These are phyloP conservation scores for Lepilemur septentrionalis DNA, from an alignment of 2,797 vertebrate genomes.

Conservation along the genomic window DNA sequence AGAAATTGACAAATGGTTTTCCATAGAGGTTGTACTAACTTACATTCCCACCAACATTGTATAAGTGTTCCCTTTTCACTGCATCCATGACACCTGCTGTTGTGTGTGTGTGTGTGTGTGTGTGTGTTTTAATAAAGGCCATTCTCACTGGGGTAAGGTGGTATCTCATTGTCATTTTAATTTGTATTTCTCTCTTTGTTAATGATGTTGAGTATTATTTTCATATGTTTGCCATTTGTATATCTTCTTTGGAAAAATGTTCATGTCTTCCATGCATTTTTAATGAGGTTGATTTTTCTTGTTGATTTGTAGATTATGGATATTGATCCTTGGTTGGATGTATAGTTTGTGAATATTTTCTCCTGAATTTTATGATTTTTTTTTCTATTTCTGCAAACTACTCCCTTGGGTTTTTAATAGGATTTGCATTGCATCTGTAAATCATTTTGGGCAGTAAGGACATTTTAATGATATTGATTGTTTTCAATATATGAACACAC, in stretches of 20 bases:
- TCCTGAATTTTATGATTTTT: background rate
- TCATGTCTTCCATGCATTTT: background rate
- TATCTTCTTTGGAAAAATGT: background rate
- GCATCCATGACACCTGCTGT: too few relatives aligned
- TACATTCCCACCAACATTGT: too few relatives aligned
- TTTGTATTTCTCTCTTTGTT: background rate
- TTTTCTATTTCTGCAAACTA: background rate
- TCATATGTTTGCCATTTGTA: background rate
- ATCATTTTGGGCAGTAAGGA: background rate
- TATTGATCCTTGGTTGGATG: too few relatives aligned
- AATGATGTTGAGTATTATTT: background rate
- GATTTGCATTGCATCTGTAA: background rate
- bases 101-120: too few relatives aligned
- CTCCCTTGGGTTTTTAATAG: background rate
- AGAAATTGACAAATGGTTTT: too few relatives aligned
- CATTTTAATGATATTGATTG: background rate
- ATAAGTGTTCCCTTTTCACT: too few relatives aligned
- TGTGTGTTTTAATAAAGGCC: too few relatives aligned
- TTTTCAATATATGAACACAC: background rate
- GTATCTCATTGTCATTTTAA: background rate
- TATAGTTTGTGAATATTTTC: too few relatives aligned
- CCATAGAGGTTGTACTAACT: too few relatives aligned
- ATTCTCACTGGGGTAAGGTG: too few relatives aligned
- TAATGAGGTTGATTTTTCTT: background rate
- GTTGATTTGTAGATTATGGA: too few relatives aligned